Evolutionary conservation across 2,888 invertebrate species (phyloP).

Genomic region (Ctenicera cuprea): DNA sequence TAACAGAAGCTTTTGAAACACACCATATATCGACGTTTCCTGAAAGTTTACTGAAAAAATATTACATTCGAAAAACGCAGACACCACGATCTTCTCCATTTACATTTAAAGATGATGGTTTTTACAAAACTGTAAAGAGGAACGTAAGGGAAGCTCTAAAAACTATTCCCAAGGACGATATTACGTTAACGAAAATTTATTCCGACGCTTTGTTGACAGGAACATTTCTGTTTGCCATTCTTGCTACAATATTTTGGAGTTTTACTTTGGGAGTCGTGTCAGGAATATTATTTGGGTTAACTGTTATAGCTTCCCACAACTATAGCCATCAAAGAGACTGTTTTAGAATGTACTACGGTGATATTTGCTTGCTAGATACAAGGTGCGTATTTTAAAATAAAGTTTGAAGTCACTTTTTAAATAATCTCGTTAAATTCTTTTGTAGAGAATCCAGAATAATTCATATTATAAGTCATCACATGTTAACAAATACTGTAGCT

Average conservation of each 20-base stretch:
- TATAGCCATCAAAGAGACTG: constrained; percentile 85
- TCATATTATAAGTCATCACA: constrained; percentile 86
- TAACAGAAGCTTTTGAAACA: constrained; percentile 77
- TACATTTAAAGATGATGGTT: constrained; percentile 84
- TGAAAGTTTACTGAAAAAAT: constrained; percentile 78
- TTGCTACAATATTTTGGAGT: constrained; percentile 66
- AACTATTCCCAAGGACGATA: constrained; percentile 72
- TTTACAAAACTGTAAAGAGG: constrained; percentile 82
- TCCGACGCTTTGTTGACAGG: constrained; percentile 69
- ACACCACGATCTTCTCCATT: constrained; percentile 81
- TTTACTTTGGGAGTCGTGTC: constrained; percentile 72
- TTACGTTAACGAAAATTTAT: constrained; percentile 68
- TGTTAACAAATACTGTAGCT: constrained; percentile 84
- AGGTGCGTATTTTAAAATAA: constrained; percentile 68
- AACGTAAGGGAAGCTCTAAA: constrained; percentile 75
- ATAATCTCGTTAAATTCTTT: constrained; percentile 3
- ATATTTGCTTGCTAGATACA: constrained; percentile 80
- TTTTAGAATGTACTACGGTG: constrained; percentile 87
- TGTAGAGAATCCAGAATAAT: constrained; percentile 75
- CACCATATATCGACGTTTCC: constrained; percentile 79
- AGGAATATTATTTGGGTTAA: constrained; percentile 77
- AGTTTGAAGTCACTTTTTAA: neutral
- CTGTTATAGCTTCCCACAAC: constrained; percentile 81
- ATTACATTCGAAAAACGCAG: constrained; percentile 78
- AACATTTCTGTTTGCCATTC: constrained; percentile 66